These are phyloP conservation scores for Hemithea aestivaria DNA, from an alignment of 2,888 invertebrate species.

Conservation along the genomic window DNA sequence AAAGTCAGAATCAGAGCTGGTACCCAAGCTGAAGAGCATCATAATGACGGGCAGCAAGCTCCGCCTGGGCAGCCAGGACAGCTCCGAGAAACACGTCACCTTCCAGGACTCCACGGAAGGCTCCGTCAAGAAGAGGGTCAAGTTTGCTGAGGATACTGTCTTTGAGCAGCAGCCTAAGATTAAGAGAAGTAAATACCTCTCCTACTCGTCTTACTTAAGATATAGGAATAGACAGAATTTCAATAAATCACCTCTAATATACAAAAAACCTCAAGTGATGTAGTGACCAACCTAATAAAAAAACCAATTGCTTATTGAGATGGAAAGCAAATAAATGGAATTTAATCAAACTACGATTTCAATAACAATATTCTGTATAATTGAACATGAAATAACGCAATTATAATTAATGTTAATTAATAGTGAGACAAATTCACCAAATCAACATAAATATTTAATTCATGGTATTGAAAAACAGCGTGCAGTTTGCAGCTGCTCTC, in stretches of 20 bases:
- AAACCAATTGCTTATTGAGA: no score
- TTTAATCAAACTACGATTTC: no score
- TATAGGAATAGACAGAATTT: no score
- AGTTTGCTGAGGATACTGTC: slow-evolving; percentile 65
- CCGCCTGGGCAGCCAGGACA: slow-evolving; percentile 61
- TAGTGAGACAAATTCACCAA: background rate
- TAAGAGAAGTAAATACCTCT: slow-evolving; percentile 63
- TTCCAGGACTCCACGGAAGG: slow-evolving; percentile 58
- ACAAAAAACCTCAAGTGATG: no score
- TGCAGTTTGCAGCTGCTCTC: slow-evolving; percentile 1
- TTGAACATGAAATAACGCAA: background rate
- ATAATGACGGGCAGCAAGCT: slow-evolving; percentile 50
- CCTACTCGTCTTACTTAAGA: no score
- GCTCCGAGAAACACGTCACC: slow-evolving; percentile 63
- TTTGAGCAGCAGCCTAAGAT: slow-evolving; percentile 52
- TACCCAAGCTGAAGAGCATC: slow-evolving; percentile 62
- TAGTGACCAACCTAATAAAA: no score
- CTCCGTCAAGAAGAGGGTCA: slow-evolving; percentile 59
- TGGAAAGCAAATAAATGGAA: no score
- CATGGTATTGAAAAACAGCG: slow-evolving; percentile 3
- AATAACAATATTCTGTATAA: no score
- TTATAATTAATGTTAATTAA: no score
- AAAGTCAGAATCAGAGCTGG: slow-evolving; percentile 43
- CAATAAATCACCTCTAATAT: no score
- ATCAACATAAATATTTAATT: slow-evolving; percentile 1